These are phyloP conservation scores for Sinosuthora webbiana DNA, from an alignment of 2,113 vertebrate genomes.

Conservation along the genomic window DNA sequence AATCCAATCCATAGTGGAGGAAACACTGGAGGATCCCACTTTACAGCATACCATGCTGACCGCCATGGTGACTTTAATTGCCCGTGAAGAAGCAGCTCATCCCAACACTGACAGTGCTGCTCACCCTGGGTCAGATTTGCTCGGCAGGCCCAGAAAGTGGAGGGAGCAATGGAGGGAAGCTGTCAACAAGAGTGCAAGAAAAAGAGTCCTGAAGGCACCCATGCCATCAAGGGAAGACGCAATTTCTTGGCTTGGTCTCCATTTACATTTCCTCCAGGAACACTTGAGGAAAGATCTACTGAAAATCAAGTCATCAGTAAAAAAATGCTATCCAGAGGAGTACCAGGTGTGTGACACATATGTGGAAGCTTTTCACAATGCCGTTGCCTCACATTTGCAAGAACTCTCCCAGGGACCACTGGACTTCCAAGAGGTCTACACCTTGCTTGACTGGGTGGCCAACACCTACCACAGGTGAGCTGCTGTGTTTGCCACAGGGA, in stretches of 20 bases:
- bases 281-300: conserved; percentile 55
- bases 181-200: conserved; percentile 26
- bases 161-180: conserved; percentile 65
- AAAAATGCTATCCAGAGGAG: conserved; percentile 66
- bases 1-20: conserved; percentile 59
- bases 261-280: conserved; percentile 60
- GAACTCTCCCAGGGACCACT: neutral
- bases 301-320: conserved; percentile 66
- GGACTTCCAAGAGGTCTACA: conserved; percentile 46
- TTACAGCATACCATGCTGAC: conserved; percentile 28
- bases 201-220: conserved; percentile 30
- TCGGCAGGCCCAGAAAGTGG: conserved; percentile 71
- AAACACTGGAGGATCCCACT: conserved; percentile 44
- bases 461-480: conserved; percentile 74
- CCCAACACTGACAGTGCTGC: neutral
- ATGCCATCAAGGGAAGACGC: neutral
- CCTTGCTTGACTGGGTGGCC: conserved; percentile 72
- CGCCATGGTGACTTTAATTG: conserved; percentile 63
- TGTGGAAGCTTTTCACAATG: conserved; percentile 66
- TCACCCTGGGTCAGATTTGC: neutral
- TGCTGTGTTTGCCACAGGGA: neutral
- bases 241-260: conserved; percentile 18
- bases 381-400: conserved; percentile 69
- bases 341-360: conserved; percentile 69
- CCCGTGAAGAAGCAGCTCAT: conserved; percentile 66